Base-by-base conservation (phyloP, 2,113 vertebrate genomes). In the Corythornis vintsioides region DNA sequence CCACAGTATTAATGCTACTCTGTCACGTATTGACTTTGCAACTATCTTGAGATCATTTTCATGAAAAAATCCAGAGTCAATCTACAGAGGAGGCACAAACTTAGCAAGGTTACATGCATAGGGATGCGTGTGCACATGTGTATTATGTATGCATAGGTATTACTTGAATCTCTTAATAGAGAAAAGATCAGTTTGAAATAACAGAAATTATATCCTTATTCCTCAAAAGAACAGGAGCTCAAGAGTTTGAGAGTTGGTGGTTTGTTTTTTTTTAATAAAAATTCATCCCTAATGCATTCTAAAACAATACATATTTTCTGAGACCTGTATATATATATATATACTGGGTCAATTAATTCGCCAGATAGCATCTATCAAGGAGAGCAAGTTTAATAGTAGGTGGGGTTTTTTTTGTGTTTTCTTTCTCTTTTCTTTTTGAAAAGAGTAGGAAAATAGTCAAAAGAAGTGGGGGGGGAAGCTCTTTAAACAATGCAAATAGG, bases 11-110 rank as follows among this genome's bases (percentile, higher is more conserved):
- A 99, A 95, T 0, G 99, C 98, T 59, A 99, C 99, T 2, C 99
- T 97, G 94, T 99, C 99, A 4, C 99, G 98, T 91, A 99, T 99
- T 21, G 99, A 99, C 97, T 99, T 99, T 5, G 98, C 98, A 53
- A 99, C 98, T 15, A 99, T 98, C 97, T 99, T 99, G 84, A 99
- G 97, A 22, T 99, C 99, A 3, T 96, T 99, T 81, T 99, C 99
- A 17, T 99, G 98, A 96, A 99, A 99, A 95, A 99, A 99, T 15
- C 99, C 99, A 22, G 99, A 99, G 25, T 99, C 99, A 26, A 99
- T 98, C 99, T 99, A 82, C 65, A 88, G 92, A 69, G 66, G 55
- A 95, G 70, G 40, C 35, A 90, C 35, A 81, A 40, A 17, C 61
- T 80, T 7, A 89, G 69, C 69, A 18, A 40, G 63, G 64, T 7